These are phyloP conservation scores for Porites rus DNA, from an alignment of 92 coral and sea anemone species.

Conservation along the genomic window DNA sequence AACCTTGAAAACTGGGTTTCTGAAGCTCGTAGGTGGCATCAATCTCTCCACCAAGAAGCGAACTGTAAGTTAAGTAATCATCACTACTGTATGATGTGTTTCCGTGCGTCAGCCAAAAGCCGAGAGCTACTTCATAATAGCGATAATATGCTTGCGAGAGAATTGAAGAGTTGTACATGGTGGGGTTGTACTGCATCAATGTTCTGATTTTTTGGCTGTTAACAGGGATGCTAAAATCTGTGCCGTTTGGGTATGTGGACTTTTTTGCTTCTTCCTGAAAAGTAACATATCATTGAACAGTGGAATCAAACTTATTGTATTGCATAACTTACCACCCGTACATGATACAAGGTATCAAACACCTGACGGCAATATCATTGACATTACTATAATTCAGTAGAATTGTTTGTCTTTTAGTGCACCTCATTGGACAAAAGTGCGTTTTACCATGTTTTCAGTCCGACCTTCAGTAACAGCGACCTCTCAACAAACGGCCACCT, in stretches of 20 bases:
- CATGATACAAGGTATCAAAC: too few relatives aligned
- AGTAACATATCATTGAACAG: not conserved
- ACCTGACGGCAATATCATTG: too few relatives aligned
- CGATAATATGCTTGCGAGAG: slow-evolving; percentile 85
- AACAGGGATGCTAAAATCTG: slow-evolving; percentile 78
- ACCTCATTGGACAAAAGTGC: too few relatives aligned
- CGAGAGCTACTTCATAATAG: slow-evolving; percentile 89
- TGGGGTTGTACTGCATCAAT: slow-evolving; percentile 77
- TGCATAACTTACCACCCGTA: too few relatives aligned
- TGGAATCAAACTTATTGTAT: not conserved
- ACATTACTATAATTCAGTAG: too few relatives aligned
- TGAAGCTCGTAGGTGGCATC: slow-evolving; percentile 56
- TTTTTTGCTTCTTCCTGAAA: slow-evolving; percentile 77
- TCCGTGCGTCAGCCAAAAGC: slow-evolving; percentile 81
- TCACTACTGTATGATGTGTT: slow-evolving; percentile 70
- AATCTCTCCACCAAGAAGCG: slow-evolving; percentile 77
- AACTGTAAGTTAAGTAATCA: slow-evolving; percentile 64
- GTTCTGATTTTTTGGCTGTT: slow-evolving; percentile 69
- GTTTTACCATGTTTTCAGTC: too few relatives aligned
- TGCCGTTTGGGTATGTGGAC: slow-evolving; percentile 75
- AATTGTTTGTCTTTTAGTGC: too few relatives aligned
- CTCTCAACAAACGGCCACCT: too few relatives aligned
- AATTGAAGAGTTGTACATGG: slow-evolving; percentile 67
- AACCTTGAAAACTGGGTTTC: slow-evolving; percentile 70
- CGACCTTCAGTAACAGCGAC: too few relatives aligned